Percentiles rank a stretch among this genome's conserved stretches.
These are phyloP conservation scores for Zaprionus vittiger DNA, from an alignment of 1,140 invertebrate species.

Conservation along the genomic window DNA sequence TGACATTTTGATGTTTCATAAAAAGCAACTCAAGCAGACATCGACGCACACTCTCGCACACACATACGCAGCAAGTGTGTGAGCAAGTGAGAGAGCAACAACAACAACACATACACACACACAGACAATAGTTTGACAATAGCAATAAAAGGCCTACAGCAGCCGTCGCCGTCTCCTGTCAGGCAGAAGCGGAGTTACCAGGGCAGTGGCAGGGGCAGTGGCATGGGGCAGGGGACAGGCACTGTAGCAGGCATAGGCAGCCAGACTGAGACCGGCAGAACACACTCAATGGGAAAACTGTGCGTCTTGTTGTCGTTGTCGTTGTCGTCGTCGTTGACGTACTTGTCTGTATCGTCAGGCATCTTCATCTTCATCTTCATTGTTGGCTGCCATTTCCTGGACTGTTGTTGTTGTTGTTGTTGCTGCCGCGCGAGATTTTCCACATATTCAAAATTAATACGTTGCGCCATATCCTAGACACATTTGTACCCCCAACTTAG, in stretches of 20 bases:
- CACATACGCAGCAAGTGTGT: conserved; percentile 10
- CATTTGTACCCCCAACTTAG: conserved; percentile 57
- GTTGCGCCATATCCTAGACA: conserved; percentile 77
- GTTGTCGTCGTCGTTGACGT: conserved; percentile 55
- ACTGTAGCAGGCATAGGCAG: background rate
- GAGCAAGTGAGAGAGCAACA: background rate
- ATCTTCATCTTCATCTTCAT: conserved; percentile 69
- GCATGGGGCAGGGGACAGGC: background rate
- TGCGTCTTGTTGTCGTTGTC: conserved; percentile 43
- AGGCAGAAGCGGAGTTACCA: conserved; percentile 6
- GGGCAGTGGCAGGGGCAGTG: background rate
- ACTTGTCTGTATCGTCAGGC: conserved; percentile 76
- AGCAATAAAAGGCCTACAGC: conserved; percentile 81
- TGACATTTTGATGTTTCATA: conserved; percentile 83
- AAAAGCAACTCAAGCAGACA: conserved; percentile 80
- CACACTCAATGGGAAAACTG: conserved; percentile 36
- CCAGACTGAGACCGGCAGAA: background rate
- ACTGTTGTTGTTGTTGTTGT: conserved; percentile 24
- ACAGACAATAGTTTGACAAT: conserved; percentile 80
- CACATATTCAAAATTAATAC: conserved; percentile 83
- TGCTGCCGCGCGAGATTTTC: conserved; percentile 70
- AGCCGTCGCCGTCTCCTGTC: conserved; percentile 34
- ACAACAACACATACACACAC: conserved; percentile 2
- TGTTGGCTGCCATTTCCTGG: conserved; percentile 76
- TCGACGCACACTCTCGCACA: conserved; percentile 34